Percentiles rank a stretch among this genome's conserved stretches.
Evolutionary conservation across 2,888 invertebrate genomes (phyloP).

Genomic region (Napeogenes inachia): DNA sequence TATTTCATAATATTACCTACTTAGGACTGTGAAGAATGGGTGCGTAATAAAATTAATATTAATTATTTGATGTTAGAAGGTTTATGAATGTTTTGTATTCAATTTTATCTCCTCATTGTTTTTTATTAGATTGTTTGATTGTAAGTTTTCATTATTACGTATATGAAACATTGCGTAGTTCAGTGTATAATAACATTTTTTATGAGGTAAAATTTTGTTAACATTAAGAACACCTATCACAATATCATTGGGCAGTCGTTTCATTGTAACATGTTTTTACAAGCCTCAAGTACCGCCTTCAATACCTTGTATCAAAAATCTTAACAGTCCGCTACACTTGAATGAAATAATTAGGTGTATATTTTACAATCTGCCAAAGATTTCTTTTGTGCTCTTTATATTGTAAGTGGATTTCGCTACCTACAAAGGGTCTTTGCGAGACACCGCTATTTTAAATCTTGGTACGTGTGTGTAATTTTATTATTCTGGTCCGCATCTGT

Average conservation of each 20-base stretch:
- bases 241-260: constrained; percentile 46
- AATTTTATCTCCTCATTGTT: constrained; percentile 4
- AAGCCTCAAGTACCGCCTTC: constrained; percentile 69
- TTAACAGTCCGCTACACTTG: constrained; percentile 60
- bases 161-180: neutral
- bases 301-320: constrained; percentile 49
- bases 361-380: constrained; percentile 77
- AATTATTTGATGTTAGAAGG: constrained; percentile 49
- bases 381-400: constrained; percentile 65
- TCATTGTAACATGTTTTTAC: constrained; percentile 68
- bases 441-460: constrained; percentile 55
- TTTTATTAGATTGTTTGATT: neutral
- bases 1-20: constrained; percentile 75
- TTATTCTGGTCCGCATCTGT: constrained; percentile 75
- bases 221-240: constrained; percentile 51
- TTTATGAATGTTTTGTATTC: neutral
- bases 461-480: constrained; percentile 71
- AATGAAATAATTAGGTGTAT: constrained; percentile 76
- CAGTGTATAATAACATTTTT: no score
- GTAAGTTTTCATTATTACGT: constrained; percentile 5
- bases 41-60: constrained; percentile 61
- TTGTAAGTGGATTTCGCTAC: constrained; percentile 67
- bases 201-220: constrained; percentile 6
- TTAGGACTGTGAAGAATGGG: constrained; percentile 66
- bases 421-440: constrained; percentile 63